Percentiles rank a stretch among this genome's conserved stretches.
phyloP scores from a whole-genome alignment of 2,113 vertebrate genomes.

The Ailuropoda melanoleuca region DNA sequence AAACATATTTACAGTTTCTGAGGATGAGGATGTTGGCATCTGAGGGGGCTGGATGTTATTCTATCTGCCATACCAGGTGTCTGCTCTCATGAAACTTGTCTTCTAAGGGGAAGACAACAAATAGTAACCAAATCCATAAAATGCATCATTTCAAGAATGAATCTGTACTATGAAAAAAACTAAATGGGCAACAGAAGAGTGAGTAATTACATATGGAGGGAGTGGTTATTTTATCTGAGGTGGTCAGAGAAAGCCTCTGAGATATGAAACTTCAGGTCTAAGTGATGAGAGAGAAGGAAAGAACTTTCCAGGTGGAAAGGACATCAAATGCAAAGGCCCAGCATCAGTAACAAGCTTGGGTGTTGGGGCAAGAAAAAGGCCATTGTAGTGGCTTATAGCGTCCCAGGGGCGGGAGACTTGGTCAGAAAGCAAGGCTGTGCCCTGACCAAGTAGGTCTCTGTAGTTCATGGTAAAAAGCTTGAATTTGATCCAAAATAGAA shows the following conservation, averaged over 20 bases:
- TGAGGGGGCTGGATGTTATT: neutral
- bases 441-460: neutral
- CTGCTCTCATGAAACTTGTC: neutral
- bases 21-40: neutral
- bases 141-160: neutral
- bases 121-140: neutral
- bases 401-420: neutral
- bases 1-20: neutral
- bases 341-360: neutral
- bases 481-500: neutral
- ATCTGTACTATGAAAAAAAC: neutral
- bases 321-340: neutral
- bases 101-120: neutral
- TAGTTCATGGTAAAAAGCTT: neutral
- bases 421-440: neutral
- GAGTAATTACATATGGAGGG: neutral
- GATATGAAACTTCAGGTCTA: neutral
- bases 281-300: neutral
- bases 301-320: neutral
- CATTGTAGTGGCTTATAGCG: rapidly evolving
- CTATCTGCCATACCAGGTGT: neutral
- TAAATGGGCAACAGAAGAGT: neutral
- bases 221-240: neutral
- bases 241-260: neutral
- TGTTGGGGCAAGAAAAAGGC: neutral